Evolutionary conservation across 2,888 invertebrate species (phyloP).

Genomic region (Allygus modestus): DNA sequence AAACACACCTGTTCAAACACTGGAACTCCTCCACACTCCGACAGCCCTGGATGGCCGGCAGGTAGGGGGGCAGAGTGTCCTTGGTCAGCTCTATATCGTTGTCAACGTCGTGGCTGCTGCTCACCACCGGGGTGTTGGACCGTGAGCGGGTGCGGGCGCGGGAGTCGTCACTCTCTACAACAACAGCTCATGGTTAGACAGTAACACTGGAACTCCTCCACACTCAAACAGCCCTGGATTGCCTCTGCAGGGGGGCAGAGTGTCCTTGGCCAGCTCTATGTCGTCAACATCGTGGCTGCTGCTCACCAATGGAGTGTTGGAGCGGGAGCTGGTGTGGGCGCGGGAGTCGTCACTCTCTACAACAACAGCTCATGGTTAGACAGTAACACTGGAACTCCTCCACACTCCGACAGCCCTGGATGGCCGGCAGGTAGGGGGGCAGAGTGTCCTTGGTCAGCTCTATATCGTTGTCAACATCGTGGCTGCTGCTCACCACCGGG

Average conservation of each 20-base stretch:
- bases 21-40: too few species aligned
- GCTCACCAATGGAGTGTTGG: conserved; percentile 28
- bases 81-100: conserved; percentile 71
- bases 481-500: conserved; percentile 37
- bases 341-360: conserved; percentile 29
- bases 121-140: conserved; percentile 22
- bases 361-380: too few species aligned
- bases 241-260: conserved; percentile 96
- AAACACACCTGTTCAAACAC: conserved; percentile 82
- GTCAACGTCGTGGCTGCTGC: conserved; percentile 65
- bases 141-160: conserved; percentile 51
- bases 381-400: conserved; percentile 99
- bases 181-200: too few species aligned
- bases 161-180: too few species aligned
- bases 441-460: conserved; percentile 75
- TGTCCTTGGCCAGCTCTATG: conserved; percentile 72
- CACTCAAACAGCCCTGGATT: conserved; percentile 88
- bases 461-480: conserved; percentile 69
- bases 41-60: too few species aligned
- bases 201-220: too few species aligned
- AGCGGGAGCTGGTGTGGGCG: conserved; percentile 49
- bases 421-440: conserved; percentile 91
- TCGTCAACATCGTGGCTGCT: conserved; percentile 67
- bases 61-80: conserved; percentile 85
- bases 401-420: conserved; percentile 97